Evolutionary conservation across 2,797 vertebrate species (phyloP), one percentile per base, ranked within the genome.

Genomic region (Rhinogobio ventralis): DNA sequence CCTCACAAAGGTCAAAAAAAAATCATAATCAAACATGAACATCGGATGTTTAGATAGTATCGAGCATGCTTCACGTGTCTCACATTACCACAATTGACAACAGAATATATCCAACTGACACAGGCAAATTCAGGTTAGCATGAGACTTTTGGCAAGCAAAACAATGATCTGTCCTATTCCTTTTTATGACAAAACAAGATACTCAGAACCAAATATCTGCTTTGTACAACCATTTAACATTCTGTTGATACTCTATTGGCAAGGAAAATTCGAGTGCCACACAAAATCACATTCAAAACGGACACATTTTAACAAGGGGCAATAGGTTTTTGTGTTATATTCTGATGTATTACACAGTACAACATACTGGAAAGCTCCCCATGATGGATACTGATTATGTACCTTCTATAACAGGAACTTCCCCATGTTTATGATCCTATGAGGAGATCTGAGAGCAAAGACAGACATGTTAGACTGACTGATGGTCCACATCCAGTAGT

Each of bases 401-500:
- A 75, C 14, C 62, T 57, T n/a, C 17, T 36, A 2, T 23, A 89
- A 89, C 4, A n/a, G 55, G 55, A 64, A 64, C 13, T 17, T 30
- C 28, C 28, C 75, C 15, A 19, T 28, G 25, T 74, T 82, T 81
- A 46, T 57, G 79, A 83, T 86, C 79, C 81, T 82, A 80, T 72
- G 25, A 79, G 45, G 42, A 84, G n/a, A 78, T 55, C 36, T 45
- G 33, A 78, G 83, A 64, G 76, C 28, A 60, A 69, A 46, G 36
- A 73, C 57, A 73, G 36, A 73, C 45, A 81, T 71, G 4, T 51
- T 67, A 30, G 28, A 71, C 64, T 10, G 68, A 77, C 25, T 36
- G n/a, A 88, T 89, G 55, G 78, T 28, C 46, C 76, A 86, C 55
- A 84, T 83, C 84, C 88, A 90, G 89, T 81, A 91, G 81, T 89